Base-by-base conservation (phyloP, 2,888 invertebrate genomes). In the Graphium colonna region DNA sequence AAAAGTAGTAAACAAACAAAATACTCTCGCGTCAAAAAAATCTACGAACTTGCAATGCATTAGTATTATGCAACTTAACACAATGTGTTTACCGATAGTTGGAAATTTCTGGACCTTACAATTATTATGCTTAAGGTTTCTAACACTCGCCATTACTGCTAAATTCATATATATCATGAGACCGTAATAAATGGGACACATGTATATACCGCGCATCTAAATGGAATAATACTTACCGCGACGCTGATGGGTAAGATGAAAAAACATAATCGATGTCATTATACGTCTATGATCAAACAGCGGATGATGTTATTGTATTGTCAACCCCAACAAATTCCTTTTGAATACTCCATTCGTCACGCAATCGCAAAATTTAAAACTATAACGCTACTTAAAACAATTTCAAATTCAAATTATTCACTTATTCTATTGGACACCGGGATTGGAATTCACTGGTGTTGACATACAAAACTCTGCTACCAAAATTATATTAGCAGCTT, bases 81-180 rank as follows among this genome's bases (percentile, higher is more conserved):
- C 48, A 53, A 45, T 18, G 51, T 17, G 28, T 44, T 21, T 13
- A 42, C n/a, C n/a, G n/a, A 43, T 28, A n/a, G 12, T 13, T 50
- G 8, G 17, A 53, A 39, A 17, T 43, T 48, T 48, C 53, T 53
- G 53, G 48, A 53, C 53, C 53, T 44, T 49, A 39, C 43, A 44
- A 21, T 31, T 48, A 53, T 48, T 53, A 53, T 53, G 48, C 43
- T 48, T 48, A 41, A 44, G 2, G 15, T 9, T 21, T 46, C 47
- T 53, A 53, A 53, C 53, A 53, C 39, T 44, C 44, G 39, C 26
- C 15, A 33, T 44, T 53, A 53, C 17, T 31, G 43, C 48, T 53
- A 53, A 39, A 46, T 17, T 48, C 48, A 33, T 13, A 43, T 44
- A 53, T 18, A 31, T 39, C 46, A 52, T 10, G 46, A 52, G 33